phyloP scores from a whole-genome alignment of 2,113 vertebrate genomes.

The Ancistrus triradiatus region DNA sequence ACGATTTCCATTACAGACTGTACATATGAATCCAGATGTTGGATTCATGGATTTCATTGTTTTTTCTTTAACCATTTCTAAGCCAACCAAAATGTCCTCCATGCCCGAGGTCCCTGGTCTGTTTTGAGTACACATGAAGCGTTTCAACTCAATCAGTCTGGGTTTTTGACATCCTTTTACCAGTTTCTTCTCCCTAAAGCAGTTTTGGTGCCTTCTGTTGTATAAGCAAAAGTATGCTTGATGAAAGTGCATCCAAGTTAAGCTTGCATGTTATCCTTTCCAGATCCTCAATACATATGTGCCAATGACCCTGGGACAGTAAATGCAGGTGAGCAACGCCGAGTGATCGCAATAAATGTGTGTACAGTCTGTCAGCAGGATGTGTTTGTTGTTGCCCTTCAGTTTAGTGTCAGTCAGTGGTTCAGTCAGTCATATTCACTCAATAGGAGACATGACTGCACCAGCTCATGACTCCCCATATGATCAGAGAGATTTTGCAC shows the following conservation, averaged over 20 bases:
- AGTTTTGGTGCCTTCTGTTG: constrained; percentile 23
- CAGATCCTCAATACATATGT: too few species aligned
- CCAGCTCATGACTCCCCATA: constrained; percentile 29
- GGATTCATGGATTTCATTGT: constrained; percentile 69
- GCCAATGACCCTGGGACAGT: constrained; percentile 2
- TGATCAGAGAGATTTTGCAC: constrained; percentile 49
- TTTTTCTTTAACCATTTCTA: constrained; percentile 78
- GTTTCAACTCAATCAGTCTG: neutral
- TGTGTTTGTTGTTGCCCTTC: constrained; percentile 26
- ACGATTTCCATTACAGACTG: constrained; percentile 81
- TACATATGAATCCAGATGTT: constrained; percentile 89
- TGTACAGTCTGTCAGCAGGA: constrained; percentile 14
- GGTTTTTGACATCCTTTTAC: constrained; percentile 30
- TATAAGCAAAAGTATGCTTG: constrained; percentile 10
- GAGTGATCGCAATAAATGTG: constrained; percentile 30
- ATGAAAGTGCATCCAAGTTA: too few species aligned
- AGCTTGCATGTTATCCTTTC: too few species aligned
- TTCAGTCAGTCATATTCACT: constrained; percentile 31
- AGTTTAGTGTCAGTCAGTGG: constrained; percentile 25
- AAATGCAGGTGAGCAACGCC: constrained; percentile 19
- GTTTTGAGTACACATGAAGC: constrained; percentile 79
- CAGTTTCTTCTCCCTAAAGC: constrained; percentile 32
- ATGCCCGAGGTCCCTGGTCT: constrained; percentile 74
- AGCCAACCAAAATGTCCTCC: constrained; percentile 80
- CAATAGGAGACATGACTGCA: constrained; percentile 2